Conservation (phyloP, 2,797 vertebrate species). For the Aldrovandia affinis region DNA sequence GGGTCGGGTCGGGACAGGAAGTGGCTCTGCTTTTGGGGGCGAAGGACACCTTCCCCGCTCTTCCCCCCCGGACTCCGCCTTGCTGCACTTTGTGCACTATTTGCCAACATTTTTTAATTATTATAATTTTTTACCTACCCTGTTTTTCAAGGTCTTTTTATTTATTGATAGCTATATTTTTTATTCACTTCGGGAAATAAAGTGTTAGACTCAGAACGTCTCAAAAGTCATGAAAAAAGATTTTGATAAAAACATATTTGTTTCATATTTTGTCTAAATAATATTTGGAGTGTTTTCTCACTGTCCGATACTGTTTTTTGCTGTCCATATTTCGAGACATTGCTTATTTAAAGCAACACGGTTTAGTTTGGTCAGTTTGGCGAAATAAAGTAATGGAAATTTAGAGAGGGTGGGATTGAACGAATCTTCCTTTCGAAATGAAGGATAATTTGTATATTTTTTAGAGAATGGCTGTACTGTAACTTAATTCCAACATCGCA, state of each 20-base stretch:
- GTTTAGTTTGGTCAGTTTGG: neutral
- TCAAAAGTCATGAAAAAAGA: slow-evolving; percentile 14
- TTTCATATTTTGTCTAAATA: slow-evolving; percentile 41
- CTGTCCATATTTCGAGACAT: slow-evolving; percentile 26
- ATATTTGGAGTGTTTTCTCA: slow-evolving; percentile 58
- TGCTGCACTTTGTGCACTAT: slow-evolving; percentile 25
- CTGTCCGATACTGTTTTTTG: slow-evolving; percentile 36
- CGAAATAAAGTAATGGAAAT: neutral
- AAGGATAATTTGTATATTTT: slow-evolving; percentile 14
- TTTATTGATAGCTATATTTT: slow-evolving; percentile 37
- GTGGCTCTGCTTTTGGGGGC: neutral
- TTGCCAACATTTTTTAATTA: slow-evolving; percentile 34
- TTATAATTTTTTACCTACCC: slow-evolving; percentile 36
- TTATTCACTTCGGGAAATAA: slow-evolving; percentile 15
- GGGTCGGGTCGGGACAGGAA: slow-evolving; percentile 13
- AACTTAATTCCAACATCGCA: slow-evolving; percentile 65
- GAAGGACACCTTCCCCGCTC: neutral
- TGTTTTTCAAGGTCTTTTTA: slow-evolving; percentile 55
- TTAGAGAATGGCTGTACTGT: slow-evolving; percentile 45
- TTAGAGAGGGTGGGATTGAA: neutral
- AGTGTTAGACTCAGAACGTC: slow-evolving; percentile 51
- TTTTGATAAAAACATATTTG: slow-evolving; percentile 3
- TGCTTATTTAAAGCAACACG: slow-evolving; percentile 36
- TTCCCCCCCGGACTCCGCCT: neutral
- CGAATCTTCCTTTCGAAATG: neutral